These are phyloP conservation scores for Parazoanthus atlanticus DNA, from an alignment of 92 coral and sea anemone genomes.

Conservation along the genomic window DNA sequence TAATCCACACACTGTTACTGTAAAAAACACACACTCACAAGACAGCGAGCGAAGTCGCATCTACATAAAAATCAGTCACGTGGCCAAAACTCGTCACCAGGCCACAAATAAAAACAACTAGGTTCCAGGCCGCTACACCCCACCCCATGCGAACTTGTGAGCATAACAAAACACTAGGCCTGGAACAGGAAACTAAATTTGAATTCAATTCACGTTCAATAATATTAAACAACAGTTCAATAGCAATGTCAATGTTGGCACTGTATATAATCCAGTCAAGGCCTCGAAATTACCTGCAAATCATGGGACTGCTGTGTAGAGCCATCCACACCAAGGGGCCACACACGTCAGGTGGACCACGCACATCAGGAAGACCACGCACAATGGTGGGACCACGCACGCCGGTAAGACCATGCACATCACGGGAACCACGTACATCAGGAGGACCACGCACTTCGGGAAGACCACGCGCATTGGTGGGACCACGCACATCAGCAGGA, in stretches of 20 bases:
- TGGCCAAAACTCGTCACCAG: too few relatives aligned
- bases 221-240: background rate
- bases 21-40: too few relatives aligned
- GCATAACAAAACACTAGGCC: background rate
- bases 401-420: too few relatives aligned
- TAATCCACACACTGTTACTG: too few relatives aligned
- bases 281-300: background rate
- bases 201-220: constrained; percentile 5
- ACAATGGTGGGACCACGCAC: too few relatives aligned
- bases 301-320: background rate
- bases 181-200: background rate
- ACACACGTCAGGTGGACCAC: too few relatives aligned
- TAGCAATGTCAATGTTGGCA: constrained; percentile 8
- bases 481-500: too few relatives aligned
- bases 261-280: background rate
- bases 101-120: background rate
- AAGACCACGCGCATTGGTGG: too few relatives aligned
- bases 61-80: too few relatives aligned
- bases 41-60: background rate
- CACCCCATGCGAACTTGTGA: constrained; percentile 3
- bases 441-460: too few relatives aligned
- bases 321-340: background rate
- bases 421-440: too few relatives aligned
- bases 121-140: background rate
- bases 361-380: too few relatives aligned